A percentile compares a stretch with the other conserved stretches of the same genome.
These are phyloP conservation scores for Formica aserva DNA, from an alignment of 2,888 invertebrate species.

Conservation along the genomic window DNA sequence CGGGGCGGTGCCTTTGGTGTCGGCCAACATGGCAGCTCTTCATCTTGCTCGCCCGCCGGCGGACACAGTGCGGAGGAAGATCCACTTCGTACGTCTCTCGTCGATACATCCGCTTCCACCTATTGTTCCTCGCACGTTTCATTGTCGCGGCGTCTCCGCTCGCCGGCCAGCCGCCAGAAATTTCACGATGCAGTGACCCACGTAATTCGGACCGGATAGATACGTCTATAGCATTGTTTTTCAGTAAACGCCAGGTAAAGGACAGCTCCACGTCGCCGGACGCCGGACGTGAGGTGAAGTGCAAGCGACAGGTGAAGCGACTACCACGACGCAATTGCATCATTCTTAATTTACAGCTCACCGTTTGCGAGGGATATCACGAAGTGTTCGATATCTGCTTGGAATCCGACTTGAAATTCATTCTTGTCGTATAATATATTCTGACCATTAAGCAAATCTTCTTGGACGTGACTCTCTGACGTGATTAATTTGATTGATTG, in stretches of 20 bases:
- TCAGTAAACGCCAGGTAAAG: conserved; percentile 49
- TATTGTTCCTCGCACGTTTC: conserved; percentile 62
- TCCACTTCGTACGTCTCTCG: conserved; percentile 65
- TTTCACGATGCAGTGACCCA: conserved; percentile 55
- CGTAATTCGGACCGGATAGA: conserved; percentile 51
- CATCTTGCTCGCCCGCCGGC: conserved; percentile 68
- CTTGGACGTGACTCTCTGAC: conserved; percentile 9
- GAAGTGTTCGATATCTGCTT: conserved; percentile 3
- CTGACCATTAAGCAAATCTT: background rate
- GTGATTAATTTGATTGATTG: conserved; percentile 1
- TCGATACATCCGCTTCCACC: conserved; percentile 63
- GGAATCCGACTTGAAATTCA: conserved; percentile 6
- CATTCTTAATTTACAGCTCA: conserved; percentile 45
- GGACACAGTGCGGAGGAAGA: conserved; percentile 66
- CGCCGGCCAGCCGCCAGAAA: conserved; percentile 31
- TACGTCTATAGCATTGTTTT: conserved; percentile 45
- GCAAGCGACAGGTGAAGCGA: conserved; percentile 51
- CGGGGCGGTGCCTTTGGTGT: conserved; percentile 83
- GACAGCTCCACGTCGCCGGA: conserved; percentile 24
- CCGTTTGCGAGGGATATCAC: conserved; percentile 8
- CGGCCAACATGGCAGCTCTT: conserved; percentile 83
- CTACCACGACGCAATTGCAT: background rate
- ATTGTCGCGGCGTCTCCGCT: conserved; percentile 50
- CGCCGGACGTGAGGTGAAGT: conserved; percentile 53
- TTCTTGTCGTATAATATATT: background rate